Conservation (phyloP, 2,797 vertebrate species). For the Paguma larvata region DNA sequence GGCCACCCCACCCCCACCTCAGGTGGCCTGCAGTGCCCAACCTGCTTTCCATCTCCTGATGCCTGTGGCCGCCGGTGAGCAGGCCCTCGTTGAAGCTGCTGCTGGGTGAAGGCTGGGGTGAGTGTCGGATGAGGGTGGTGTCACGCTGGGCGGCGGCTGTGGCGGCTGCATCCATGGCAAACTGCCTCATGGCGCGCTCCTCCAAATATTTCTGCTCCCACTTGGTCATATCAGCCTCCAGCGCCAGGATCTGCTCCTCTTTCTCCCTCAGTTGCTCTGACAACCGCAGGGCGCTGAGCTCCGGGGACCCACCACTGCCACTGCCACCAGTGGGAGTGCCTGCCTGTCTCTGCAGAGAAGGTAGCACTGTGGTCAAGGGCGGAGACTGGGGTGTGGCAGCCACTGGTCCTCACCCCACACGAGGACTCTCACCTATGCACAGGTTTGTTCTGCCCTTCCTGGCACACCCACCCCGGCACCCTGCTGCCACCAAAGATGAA, state of each 20-base stretch:
- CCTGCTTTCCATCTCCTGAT: conserved; percentile 99
- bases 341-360: conserved; percentile 87
- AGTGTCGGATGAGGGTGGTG: conserved; percentile 98
- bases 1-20: not conserved
- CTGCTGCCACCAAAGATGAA: not conserved
- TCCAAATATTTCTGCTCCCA: conserved; percentile 99
- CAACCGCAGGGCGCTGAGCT: conserved; percentile 88
- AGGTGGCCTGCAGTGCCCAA: conserved; percentile 71
- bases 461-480: rapidly evolving
- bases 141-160: conserved; percentile 97
- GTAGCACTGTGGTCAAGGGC: conserved; percentile 68
- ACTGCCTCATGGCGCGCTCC: conserved; percentile 98
- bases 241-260: conserved; percentile 95
- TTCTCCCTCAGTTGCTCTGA: conserved; percentile 95
- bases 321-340: rapidly evolving
- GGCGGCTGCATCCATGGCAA: conserved; percentile 98
- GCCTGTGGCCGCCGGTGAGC: conserved; percentile 92
- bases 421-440: not conserved
- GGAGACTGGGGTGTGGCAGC: not conserved
- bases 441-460: rapidly evolving
- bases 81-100: conserved; percentile 97
- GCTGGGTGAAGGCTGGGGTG: conserved; percentile 95
- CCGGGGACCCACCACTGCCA: conserved; percentile 63
- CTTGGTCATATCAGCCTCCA: conserved; percentile 98
- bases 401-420: rapidly evolving